phyloP scores from a whole-genome alignment of 2,797 vertebrate genomes.

The Leptodactylus fallax region DNA sequence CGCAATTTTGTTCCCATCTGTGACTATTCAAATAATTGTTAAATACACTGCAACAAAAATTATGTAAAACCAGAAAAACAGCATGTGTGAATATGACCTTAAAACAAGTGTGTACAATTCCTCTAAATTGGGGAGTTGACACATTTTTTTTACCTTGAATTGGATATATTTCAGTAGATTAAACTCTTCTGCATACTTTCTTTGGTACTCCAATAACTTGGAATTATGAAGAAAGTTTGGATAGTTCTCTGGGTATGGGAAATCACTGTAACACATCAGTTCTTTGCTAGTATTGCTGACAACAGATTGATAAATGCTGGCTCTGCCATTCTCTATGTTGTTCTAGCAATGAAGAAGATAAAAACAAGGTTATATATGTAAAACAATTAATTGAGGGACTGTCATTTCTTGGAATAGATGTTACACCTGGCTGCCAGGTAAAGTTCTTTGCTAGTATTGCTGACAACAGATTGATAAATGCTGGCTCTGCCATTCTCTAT shows the following conservation, averaged over 20 bases:
- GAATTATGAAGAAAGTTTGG: constrained; percentile 88
- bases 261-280: constrained; percentile 90
- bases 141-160: background rate
- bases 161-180: constrained; percentile 9
- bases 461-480: constrained; percentile 87
- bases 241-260: constrained; percentile 83
- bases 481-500: constrained; percentile 75
- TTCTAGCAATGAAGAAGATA: constrained; percentile 74
- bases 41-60: no score
- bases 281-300: constrained; percentile 90
- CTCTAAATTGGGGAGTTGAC: no score
- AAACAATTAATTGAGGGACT: no score
- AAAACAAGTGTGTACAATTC: background rate
- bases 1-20: no score
- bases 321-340: constrained; percentile 72
- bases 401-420: no score
- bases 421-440: no score
- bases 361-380: no score
- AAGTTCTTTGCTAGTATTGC: constrained; percentile 90
- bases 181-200: constrained; percentile 70
- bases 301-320: constrained; percentile 86
- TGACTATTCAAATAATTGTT: no score
- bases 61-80: background rate
- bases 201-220: constrained; percentile 85
- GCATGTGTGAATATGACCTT: background rate